These are phyloP conservation scores for Netelia inedita DNA, from an alignment of 2,888 invertebrate species.

Conservation along the genomic window DNA sequence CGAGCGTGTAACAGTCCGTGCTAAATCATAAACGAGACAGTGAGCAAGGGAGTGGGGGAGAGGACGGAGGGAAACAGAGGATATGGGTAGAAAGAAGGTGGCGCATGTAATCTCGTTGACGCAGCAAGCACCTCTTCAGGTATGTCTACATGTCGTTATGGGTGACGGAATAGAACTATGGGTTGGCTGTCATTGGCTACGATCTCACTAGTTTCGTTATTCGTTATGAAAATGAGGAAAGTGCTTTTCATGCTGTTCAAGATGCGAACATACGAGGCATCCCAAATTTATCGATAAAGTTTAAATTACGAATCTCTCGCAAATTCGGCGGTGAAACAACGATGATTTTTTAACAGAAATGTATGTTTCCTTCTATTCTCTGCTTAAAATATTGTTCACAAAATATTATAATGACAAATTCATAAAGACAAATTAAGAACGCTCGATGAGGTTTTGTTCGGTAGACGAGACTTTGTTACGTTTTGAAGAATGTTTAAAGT, in stretches of 20 bases:
- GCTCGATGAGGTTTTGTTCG: no score
- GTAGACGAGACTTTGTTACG: no score
- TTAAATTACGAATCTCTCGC: background rate
- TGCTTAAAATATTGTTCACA: no score
- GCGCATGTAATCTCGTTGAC: constrained; percentile 81
- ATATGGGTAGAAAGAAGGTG: constrained; percentile 75
- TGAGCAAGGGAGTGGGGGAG: constrained; percentile 29
- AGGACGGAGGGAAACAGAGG: constrained; percentile 53
- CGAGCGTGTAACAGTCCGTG: constrained; percentile 56
- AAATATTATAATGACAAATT: no score
- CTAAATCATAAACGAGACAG: constrained; percentile 61
- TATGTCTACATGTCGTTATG: background rate
- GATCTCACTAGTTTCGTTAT: background rate
- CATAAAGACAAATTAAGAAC: no score
- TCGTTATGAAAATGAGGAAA: background rate
- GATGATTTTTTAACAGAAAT: no score
- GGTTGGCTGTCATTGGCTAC: background rate
- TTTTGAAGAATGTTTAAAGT: no score
- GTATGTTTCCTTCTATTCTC: no score
- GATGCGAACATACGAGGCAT: background rate
- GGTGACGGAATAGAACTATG: no score
- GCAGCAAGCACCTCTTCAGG: constrained; percentile 19
- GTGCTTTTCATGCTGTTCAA: constrained; percentile 13
- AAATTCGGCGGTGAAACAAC: background rate
- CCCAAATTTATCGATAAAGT: constrained; percentile 13